Percentiles rank a stretch among this genome's conserved stretches.
Evolutionary conservation across 2,797 vertebrate species (phyloP).

Genomic region (Stomatorhinus walkeri): DNA sequence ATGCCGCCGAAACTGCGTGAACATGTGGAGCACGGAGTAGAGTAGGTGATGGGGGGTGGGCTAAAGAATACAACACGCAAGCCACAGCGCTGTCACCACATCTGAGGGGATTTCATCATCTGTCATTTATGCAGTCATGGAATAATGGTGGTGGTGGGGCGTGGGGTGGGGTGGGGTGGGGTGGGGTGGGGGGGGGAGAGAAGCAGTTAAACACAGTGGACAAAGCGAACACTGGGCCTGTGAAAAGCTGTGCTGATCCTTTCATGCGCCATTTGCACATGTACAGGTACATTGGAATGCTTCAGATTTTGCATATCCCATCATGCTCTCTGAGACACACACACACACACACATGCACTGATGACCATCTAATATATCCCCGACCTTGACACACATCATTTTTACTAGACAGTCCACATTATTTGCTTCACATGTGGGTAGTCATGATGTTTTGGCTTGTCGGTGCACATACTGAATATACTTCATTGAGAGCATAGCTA

Average conservation of each 20-base stretch:
- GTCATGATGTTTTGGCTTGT: not conserved
- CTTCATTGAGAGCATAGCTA: not conserved
- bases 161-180: too few relatives aligned
- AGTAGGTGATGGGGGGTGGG: not conserved
- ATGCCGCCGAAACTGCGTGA: not conserved
- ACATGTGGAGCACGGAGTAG: not conserved
- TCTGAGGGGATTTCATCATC: not conserved
- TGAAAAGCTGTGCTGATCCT: not conserved
- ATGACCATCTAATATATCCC: not conserved
- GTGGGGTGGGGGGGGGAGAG: not conserved
- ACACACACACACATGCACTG: not conserved
- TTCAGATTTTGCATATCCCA: not conserved
- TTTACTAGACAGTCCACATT: not conserved
- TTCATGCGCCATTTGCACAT: not conserved
- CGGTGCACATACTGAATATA: not conserved
- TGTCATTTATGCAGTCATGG: conserved; percentile 37
- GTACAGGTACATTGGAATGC: not conserved
- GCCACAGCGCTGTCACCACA: not conserved
- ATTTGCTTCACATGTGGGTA: not conserved
- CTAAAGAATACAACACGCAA: not conserved
- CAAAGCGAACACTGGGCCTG: not conserved
- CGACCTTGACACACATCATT: not conserved
- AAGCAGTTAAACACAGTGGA: not conserved
- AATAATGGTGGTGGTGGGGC: not conserved
- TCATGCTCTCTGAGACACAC: not conserved